phyloP scores from a whole-genome alignment of 2,797 vertebrate genomes.

The Melanotaenia parkinsoni region DNA sequence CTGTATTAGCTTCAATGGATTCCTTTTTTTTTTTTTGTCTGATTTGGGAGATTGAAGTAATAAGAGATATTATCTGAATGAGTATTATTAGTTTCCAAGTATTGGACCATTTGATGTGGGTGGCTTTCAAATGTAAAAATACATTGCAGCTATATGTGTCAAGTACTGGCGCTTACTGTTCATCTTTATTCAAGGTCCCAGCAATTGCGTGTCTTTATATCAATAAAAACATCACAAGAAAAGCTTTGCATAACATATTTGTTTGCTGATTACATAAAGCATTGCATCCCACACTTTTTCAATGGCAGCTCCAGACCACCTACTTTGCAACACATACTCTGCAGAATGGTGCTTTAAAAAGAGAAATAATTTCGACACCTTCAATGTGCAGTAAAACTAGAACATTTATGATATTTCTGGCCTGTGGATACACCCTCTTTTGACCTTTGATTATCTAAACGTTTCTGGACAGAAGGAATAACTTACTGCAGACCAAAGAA shows the following conservation, averaged over 20 bases:
- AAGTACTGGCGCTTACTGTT: constrained; percentile 38
- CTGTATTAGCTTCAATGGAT: constrained; percentile 10
- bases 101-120: constrained; percentile 52
- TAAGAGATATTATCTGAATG: constrained; percentile 51
- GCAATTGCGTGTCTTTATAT: constrained; percentile 46
- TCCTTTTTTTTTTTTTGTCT: constrained; percentile 10
- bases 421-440: neutral
- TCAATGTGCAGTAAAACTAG: constrained; percentile 18
- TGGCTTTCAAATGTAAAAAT: constrained; percentile 48
- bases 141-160: constrained; percentile 22
- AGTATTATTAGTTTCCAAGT: constrained; percentile 38
- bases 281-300: constrained; percentile 53
- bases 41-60: constrained; percentile 45
- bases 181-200: constrained; percentile 45
- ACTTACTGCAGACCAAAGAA: constrained; percentile 24
- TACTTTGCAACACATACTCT: constrained; percentile 57
- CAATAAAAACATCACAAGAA: constrained; percentile 58
- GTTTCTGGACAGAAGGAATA: constrained; percentile 15
- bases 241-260: constrained; percentile 65
- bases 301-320: constrained; percentile 54
- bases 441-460: constrained; percentile 15
- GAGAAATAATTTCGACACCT: constrained; percentile 39
- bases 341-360: constrained; percentile 36
- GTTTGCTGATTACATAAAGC: constrained; percentile 68
- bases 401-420: constrained; percentile 4